These are phyloP conservation scores for Synergus laeviventris DNA, from an alignment of 2,888 invertebrate species.

Conservation along the genomic window DNA sequence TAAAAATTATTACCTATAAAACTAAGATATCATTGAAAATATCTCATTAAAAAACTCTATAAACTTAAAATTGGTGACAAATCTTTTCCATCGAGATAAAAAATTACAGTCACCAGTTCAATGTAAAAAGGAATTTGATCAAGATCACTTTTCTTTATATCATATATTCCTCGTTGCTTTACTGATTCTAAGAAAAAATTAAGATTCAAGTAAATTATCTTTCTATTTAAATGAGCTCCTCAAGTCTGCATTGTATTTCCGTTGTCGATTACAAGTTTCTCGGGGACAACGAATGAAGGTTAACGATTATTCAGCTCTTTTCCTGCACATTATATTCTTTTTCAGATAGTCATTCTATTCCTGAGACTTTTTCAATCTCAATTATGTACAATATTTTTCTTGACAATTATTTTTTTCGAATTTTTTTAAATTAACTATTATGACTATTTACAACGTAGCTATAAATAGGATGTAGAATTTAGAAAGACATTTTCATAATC, in stretches of 20 bases:
- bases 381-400: neutral
- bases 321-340: neutral
- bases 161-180: neutral
- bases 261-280: neutral
- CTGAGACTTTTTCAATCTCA: neutral
- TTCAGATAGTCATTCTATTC: neutral
- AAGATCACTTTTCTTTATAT: neutral
- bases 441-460: neutral
- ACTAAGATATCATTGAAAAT: too few relatives aligned
- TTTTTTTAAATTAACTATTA: neutral
- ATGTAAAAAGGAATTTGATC: too few relatives aligned
- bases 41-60: too few relatives aligned
- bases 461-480: neutral
- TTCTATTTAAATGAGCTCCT: neutral
- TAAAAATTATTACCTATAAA: too few relatives aligned
- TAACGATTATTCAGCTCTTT: neutral
- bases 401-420: neutral
- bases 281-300: neutral
- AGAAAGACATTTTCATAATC: neutral
- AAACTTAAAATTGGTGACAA: too few relatives aligned
- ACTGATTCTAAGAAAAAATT: neutral
- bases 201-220: neutral
- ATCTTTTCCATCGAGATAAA: too few relatives aligned
- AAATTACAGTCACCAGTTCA: too few relatives aligned
- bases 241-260: neutral